phyloP scores from a whole-genome alignment of 2,888 invertebrate species.

The Sialis lutaria region DNA sequence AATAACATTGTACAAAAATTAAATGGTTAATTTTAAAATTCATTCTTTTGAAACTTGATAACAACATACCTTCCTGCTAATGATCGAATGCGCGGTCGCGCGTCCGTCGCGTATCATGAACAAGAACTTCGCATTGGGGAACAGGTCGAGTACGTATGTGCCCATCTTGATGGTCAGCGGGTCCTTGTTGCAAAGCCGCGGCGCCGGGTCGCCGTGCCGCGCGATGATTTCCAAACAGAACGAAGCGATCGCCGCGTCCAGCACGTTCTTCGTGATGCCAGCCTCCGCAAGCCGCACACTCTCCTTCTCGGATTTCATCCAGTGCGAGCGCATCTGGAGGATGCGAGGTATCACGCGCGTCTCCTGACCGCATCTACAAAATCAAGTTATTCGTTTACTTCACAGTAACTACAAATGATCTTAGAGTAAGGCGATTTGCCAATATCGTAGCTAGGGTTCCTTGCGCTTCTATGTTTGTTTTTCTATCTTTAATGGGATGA shows the following conservation, averaged over 20 bases:
- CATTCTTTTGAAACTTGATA: no score
- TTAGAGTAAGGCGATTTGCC: no score
- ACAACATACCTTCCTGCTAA: slow-evolving; percentile 64
- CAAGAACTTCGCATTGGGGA: slow-evolving; percentile 94
- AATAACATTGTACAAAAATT: no score
- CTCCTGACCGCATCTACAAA: slow-evolving; percentile 78
- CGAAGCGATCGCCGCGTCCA: slow-evolving; percentile 90
- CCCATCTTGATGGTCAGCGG: slow-evolving; percentile 96
- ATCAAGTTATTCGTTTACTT: no score
- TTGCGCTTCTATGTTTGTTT: no score
- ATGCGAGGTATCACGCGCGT: slow-evolving; percentile 92
- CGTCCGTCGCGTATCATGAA: slow-evolving; percentile 98
- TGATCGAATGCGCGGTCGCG: slow-evolving; percentile 97
- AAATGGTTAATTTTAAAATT: no score
- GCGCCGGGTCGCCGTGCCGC: slow-evolving; percentile 88
- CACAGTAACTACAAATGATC: no score
- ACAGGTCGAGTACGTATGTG: slow-evolving; percentile 81
- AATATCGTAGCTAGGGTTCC: no score
- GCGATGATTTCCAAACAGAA: slow-evolving; percentile 95
- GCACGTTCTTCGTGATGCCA: slow-evolving; percentile 75
- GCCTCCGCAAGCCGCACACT: slow-evolving; percentile 81
- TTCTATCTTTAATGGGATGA: no score
- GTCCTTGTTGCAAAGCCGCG: slow-evolving; percentile 95
- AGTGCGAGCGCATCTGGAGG: slow-evolving; percentile 87
- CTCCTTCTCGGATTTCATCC: slow-evolving; percentile 89